Evolutionary conservation across 2,888 invertebrate species (phyloP).

Genomic region (Tipula helvola): DNA sequence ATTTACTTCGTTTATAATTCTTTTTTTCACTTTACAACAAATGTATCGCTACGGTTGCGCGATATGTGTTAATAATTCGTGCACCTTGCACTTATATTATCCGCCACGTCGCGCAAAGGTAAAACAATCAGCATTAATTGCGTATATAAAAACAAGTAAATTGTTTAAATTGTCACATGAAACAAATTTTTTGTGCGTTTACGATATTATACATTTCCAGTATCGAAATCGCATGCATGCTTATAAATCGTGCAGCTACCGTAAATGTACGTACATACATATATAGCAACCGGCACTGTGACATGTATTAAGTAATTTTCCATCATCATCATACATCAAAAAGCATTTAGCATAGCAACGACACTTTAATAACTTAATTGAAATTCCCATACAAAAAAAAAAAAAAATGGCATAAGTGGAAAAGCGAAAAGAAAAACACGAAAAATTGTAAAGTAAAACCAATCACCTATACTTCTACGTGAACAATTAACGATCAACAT

Average conservation of each 20-base stretch:
- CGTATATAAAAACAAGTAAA: background rate
- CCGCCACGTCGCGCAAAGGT: background rate
- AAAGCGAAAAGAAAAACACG: background rate
- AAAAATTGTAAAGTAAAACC: background rate
- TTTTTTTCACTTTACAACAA: background rate
- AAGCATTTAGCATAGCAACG: background rate
- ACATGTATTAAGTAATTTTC: background rate
- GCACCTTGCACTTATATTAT: background rate
- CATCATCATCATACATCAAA: background rate
- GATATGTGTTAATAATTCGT: background rate
- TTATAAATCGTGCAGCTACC: background rate
- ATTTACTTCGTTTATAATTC: background rate
- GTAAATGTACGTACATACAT: background rate
- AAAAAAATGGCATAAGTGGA: background rate
- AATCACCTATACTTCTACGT: background rate
- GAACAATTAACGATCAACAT: background rate
- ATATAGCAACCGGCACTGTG: background rate
- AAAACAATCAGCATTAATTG: background rate
- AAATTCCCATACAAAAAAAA: background rate
- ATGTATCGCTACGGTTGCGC: background rate
- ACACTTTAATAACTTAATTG: slow-evolving; percentile 4
- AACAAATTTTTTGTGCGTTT: background rate
- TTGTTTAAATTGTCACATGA: background rate
- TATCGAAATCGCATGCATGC: background rate
- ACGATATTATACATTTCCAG: background rate